Evolutionary conservation across 2,888 invertebrate species (phyloP), one percentile per base, ranked within the genome.

Genomic region (Agrotis clavis): DNA sequence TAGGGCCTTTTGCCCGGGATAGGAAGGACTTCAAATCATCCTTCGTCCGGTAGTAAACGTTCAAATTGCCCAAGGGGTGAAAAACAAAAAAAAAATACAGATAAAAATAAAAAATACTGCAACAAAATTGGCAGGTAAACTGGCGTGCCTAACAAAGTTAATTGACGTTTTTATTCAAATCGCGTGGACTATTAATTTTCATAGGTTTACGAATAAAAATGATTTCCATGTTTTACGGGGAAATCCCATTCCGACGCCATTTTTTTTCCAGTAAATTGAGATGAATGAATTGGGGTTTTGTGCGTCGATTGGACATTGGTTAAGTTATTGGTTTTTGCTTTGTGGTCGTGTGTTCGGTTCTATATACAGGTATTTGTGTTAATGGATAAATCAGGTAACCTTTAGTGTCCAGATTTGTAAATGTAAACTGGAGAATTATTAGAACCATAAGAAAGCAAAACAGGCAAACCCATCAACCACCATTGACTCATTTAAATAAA

Each of bases 121-220:
- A 41, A 45, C 21, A 45, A 67, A 81, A 86, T 77, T 84, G 87
- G 70, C 87, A 86, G 62, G 61, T 61, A 11, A 78, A 86, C 75
- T 81, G 86, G 82, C 82, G 71, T 68, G 62, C 65, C 60, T 71
- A 81, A 77, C 72, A 74, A 54, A 51, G n/a, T 7, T 76, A 86
- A 86, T 83, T 80, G 87, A 86, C 73, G 63, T 72, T 50, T 81
- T 79, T 79, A 73, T 76, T 71, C 51, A 61, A 56, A 64, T 50
- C 67, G 16, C 16, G 41, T 25, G 50, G 62, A 64, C 74, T 78
- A 85, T 86, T 81, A 67, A 86, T 86, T 85, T 61, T 71, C 71
- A 77, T 68, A 82, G 83, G 54, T 74, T 74, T 25, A 60, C 45
- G 62, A 72, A 81, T 79, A 74, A 79, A 83, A 84, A 83, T 79